These are phyloP conservation scores for Deroplatys truncata DNA, from an alignment of 2,888 invertebrate genomes.

Conservation along the genomic window DNA sequence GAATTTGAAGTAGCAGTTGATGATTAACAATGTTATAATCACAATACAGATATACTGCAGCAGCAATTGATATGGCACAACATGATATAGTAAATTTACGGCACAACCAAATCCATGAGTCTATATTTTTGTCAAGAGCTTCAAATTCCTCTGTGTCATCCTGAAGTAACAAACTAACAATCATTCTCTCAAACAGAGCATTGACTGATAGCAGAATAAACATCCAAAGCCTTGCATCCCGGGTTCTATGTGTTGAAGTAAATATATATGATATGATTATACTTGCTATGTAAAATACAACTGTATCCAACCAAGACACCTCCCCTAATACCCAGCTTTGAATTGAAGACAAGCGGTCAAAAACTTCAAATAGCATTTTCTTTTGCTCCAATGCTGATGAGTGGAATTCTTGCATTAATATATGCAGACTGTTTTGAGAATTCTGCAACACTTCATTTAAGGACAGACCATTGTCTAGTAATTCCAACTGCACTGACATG, in stretches of 20 bases:
- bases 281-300: slow-evolving; percentile 54
- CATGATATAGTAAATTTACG: slow-evolving; percentile 44
- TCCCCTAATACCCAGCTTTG: slow-evolving; percentile 60
- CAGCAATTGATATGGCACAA: slow-evolving; percentile 40
- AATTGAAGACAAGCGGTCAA: slow-evolving; percentile 51
- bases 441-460: slow-evolving; percentile 50
- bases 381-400: slow-evolving; percentile 53
- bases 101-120: slow-evolving; percentile 46
- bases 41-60: slow-evolving; percentile 42
- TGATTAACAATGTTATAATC: slow-evolving; percentile 47
- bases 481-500: slow-evolving; percentile 37
- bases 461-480: slow-evolving; percentile 50
- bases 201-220: slow-evolving; percentile 51
- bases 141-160: slow-evolving; percentile 32
- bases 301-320: slow-evolving; percentile 58
- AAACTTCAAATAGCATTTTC: slow-evolving; percentile 52
- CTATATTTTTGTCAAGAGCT: slow-evolving; percentile 42
- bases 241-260: slow-evolving; percentile 53
- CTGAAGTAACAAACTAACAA: slow-evolving; percentile 34
- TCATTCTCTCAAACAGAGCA: slow-evolving; percentile 47
- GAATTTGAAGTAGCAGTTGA: slow-evolving; percentile 44
- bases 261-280: slow-evolving; percentile 52
- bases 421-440: slow-evolving; percentile 46
- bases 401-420: slow-evolving; percentile 50
- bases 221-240: slow-evolving; percentile 53